Evolutionary conservation across 92 coral and sea anemone genomes (phyloP), one percentile per base, ranked within the genome.

Genomic region (Porites cylindrica): DNA sequence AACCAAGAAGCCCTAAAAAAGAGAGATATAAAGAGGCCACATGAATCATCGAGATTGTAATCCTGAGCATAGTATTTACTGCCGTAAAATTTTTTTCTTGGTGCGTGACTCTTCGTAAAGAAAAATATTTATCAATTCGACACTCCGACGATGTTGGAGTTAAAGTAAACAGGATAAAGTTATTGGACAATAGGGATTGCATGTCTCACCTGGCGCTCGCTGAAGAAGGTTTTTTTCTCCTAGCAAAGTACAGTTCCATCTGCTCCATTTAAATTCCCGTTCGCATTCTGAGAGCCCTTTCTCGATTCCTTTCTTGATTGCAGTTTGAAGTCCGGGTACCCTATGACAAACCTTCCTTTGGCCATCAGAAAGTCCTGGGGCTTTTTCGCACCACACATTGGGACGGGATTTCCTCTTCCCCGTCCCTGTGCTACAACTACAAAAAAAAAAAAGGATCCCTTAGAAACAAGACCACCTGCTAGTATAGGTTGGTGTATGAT

Each of bases 321-420:
- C 88, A 4, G 71, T 76, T 20, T 85, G 83, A 66, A 85, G 88
- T 10, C 88, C 88, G 52, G 83, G 82, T n/a, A 77, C 83, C 20
- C 60, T 85, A 2, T 24, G 54, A 17, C 88, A 85, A 56, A 85
- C 65, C 67, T 65, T 77, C 43, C 75, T 68, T 85, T 85, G 88
- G 53, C 75, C 58, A 1, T 10, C 51, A 23, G 82, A 66, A n/a
- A 85, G 83, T 5, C 82, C 82, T 63, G 75, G 76, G 8, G 75
- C 76, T 65, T 85, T 67, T 10, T 51, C 29, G 51, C 88, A 85
- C 88, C 88, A 85, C 50, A 43, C 17, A 60, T 76, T 54, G 51
- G 60, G 43, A 14, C 88, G 87, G 50, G 61, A 21, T 12, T 53
- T 5, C 17, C 14, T 72, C 24, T 59, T 59, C 58, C 61, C 80